These are phyloP conservation scores for Hafferia zeledoni DNA, from an alignment of 2,797 vertebrate genomes.

Conservation along the genomic window DNA sequence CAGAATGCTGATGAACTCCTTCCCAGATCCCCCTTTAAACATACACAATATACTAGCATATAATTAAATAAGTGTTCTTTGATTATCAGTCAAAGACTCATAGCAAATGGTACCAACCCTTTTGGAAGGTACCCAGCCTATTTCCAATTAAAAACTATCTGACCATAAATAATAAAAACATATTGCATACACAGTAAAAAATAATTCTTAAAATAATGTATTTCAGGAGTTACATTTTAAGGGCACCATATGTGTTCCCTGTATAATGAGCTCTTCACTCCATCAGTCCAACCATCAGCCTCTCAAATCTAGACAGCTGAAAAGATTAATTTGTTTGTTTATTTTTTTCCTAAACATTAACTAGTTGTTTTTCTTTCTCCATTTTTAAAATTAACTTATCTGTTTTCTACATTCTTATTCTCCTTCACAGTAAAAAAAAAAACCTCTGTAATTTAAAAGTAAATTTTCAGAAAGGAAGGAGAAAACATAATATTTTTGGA, in stretches of 20 bases:
- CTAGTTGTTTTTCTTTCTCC: background rate
- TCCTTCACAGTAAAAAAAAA: background rate
- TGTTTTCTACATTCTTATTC: background rate
- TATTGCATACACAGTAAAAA: conserved; percentile 63
- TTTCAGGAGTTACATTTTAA: conserved; percentile 57
- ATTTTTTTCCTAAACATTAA: background rate
- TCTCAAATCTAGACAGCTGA: background rate
- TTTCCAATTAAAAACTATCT: conserved; percentile 72
- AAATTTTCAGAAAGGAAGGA: background rate
- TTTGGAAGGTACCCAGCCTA: conserved; percentile 55
- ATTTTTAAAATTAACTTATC: background rate
- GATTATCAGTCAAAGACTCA: conserved; percentile 22
- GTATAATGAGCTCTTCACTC: conserved; percentile 17
- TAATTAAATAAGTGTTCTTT: background rate
- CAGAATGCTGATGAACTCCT: background rate
- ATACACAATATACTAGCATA: background rate
- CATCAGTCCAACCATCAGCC: background rate
- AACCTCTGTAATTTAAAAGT: background rate
- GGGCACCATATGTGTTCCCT: conserved; percentile 45
- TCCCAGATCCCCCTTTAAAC: background rate
- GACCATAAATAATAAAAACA: conserved; percentile 73
- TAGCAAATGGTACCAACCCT: background rate
- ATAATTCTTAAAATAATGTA: conserved; percentile 69
- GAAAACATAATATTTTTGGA: background rate
- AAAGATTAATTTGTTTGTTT: conserved; percentile 14